Conservation (phyloP, 2,888 invertebrate species). For the Eucriotettix oculatus region DNA sequence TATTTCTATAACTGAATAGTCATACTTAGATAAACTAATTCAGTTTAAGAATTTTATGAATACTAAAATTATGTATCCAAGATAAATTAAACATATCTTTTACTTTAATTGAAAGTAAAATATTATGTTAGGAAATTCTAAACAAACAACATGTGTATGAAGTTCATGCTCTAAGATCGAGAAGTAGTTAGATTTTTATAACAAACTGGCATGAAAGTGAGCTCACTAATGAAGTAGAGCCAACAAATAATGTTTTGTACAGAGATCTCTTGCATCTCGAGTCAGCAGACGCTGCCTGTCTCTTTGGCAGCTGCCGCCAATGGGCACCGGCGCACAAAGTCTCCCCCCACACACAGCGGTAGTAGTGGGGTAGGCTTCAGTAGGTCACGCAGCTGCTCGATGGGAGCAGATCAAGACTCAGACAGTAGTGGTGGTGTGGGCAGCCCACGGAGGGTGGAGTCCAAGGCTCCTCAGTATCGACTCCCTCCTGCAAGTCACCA, state of each 20-base stretch:
- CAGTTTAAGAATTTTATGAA: too few species aligned
- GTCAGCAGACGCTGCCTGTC: slow-evolving; percentile 22
- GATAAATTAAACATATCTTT: too few species aligned
- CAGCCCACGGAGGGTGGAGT: slow-evolving; percentile 8
- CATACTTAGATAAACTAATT: too few species aligned
- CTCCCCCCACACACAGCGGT: slow-evolving; percentile 5
- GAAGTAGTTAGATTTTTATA: too few species aligned
- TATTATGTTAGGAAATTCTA: too few species aligned
- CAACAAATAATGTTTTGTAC: slow-evolving; percentile 7
- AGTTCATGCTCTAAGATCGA: too few species aligned
- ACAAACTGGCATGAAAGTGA: too few species aligned
- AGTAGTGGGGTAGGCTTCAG: slow-evolving; percentile 4
- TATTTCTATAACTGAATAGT: too few species aligned
- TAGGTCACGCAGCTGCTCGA: slow-evolving; percentile 11
- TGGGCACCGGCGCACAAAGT: slow-evolving; percentile 8
- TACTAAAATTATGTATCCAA: too few species aligned
- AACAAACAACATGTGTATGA: too few species aligned
- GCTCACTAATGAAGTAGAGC: neutral
- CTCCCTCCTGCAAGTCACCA: slow-evolving; percentile 8
- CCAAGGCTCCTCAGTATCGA: slow-evolving; percentile 7
- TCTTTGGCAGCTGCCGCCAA: slow-evolving; percentile 9
- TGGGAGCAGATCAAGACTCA: slow-evolving; percentile 13
- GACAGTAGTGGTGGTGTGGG: slow-evolving; percentile 14
- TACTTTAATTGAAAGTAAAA: too few species aligned
- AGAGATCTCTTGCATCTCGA: slow-evolving; percentile 25